A percentile compares a stretch with the other conserved stretches of the same genome.
Evolutionary conservation across 2,888 invertebrate genomes (phyloP).

Genomic region (Limnephilus lunatus): DNA sequence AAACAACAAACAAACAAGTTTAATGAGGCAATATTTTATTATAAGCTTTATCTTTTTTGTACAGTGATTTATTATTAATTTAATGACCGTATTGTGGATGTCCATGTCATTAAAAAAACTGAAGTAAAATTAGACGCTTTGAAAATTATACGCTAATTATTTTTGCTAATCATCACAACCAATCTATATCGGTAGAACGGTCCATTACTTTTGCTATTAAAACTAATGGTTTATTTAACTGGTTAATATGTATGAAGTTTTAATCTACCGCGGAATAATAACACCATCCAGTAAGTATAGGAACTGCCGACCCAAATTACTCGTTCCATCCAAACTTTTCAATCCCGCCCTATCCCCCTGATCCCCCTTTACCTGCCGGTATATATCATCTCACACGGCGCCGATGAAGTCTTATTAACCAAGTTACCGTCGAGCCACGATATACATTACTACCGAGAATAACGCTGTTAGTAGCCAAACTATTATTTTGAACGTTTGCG

Average conservation of each 20-base stretch:
- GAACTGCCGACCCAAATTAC: not conserved
- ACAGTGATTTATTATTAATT: no score
- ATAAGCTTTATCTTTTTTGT: no score
- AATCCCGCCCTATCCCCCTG: not conserved
- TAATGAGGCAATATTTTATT: no score
- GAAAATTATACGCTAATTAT: not conserved
- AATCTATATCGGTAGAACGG: not conserved
- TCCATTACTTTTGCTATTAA: not conserved
- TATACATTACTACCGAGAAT: not conserved
- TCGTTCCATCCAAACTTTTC: not conserved
- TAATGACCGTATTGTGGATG: no score
- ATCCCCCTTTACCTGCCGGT: not conserved
- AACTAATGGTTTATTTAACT: not conserved
- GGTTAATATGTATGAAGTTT: not conserved
- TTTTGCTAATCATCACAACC: not conserved
- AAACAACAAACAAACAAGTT: no score
- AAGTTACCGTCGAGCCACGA: not conserved
- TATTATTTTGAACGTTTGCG: not conserved
- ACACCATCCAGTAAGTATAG: not conserved
- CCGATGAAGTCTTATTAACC: not conserved
- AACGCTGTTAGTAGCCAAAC: not conserved
- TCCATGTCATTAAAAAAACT: not conserved
- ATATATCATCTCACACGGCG: not conserved
- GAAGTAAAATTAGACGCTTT: not conserved
- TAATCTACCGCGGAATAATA: not conserved